phyloP scores from a whole-genome alignment of 2,113 vertebrate genomes.

The Patagioenas fasciata region DNA sequence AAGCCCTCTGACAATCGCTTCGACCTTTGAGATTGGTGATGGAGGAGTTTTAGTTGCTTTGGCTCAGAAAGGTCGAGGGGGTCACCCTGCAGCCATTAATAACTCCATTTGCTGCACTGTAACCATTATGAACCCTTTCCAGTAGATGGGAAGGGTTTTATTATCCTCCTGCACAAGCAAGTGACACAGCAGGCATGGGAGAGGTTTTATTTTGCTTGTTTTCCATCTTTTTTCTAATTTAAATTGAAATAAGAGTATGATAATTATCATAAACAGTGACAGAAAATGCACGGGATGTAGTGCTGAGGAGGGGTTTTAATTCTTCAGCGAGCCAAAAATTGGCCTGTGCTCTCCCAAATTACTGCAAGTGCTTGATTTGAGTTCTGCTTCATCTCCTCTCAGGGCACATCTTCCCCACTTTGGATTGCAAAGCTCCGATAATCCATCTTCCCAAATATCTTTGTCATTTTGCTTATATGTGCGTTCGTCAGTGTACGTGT shows the following conservation, averaged over 20 bases:
- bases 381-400: neutral
- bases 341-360: neutral
- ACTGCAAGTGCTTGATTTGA: neutral
- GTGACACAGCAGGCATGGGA: neutral
- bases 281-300: rapidly evolving
- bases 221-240: neutral
- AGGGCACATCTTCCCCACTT: neutral
- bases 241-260: neutral
- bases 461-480: neutral
- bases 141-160: neutral
- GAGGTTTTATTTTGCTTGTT: neutral
- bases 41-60: neutral
- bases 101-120: neutral
- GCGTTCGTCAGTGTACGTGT: neutral
- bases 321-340: neutral
- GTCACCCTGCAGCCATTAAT: neutral
- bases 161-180: neutral
- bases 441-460: neutral
- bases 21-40: neutral
- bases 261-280: neutral
- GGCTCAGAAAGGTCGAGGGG: neutral
- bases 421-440: neutral
- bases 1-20: neutral
- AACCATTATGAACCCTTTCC: neutral
- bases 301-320: neutral